Evolutionary conservation across 2,797 vertebrate genomes (phyloP), one percentile per base, ranked within the genome.

Genomic region (Ataeniobius toweri): DNA sequence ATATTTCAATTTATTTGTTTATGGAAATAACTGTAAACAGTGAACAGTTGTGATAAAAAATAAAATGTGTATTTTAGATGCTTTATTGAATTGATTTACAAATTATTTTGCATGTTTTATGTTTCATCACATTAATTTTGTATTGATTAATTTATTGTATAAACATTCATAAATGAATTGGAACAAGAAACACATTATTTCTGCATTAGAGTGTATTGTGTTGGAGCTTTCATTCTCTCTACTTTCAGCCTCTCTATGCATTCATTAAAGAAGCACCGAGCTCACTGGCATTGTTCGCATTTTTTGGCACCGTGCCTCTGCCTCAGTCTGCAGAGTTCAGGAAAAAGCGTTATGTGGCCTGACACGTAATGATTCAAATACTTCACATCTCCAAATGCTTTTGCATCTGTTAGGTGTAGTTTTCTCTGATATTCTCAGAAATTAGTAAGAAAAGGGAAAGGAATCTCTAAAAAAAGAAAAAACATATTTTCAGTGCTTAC

Each of bases 261-360:
- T 85, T 86, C 75, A 85, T 86, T 82, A 82, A 82, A 80, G 20
- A 59, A 44, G 75, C 61, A 2, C 84, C 78, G 75, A 80, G 75
- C 79, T 83, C 75, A 44, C 75, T 72, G 78, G 81, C 80, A 80
- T 89, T 85, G 82, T 87, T 89, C 58, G 13, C 83, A 86, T 91
- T 82, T 90, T 81, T 89, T 84, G 82, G 85, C 87, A 77, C 67
- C 4, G 0, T 79, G 69, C 18, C 10, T 80, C 69, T 61, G 71
- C 68, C 73, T 86, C 13, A 0, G 83, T 73, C 86, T 56, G 39
- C 80, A 69, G 78, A 74, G 70, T 81, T 75, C 75, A 85, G 81
- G 73, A 80, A 78, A 36, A 74, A 82, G 77, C 85, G 10, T 0
- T 69, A 70, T 78, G 67, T 72, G 83, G 59, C 74, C 51, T 51